These are phyloP conservation scores for Umimayanthus kanabou DNA, from an alignment of 92 coral and sea anemone species.

Conservation along the genomic window DNA sequence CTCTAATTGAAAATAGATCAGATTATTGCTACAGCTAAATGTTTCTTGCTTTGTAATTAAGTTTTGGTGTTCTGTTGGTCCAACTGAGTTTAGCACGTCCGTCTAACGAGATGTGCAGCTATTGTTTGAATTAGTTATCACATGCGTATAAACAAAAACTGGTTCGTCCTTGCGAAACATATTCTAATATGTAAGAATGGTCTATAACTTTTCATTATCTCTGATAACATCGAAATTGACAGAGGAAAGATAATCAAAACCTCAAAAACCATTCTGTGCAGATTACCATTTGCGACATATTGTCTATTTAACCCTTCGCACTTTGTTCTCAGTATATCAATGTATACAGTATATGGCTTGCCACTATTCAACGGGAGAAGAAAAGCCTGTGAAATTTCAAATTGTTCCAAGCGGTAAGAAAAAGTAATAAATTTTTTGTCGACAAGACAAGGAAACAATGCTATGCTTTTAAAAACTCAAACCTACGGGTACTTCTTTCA, in stretches of 20 bases:
- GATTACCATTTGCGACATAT: background rate
- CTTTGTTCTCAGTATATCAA: background rate
- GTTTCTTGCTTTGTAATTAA: background rate
- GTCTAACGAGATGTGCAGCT: background rate
- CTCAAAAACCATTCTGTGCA: background rate
- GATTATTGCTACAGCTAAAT: background rate
- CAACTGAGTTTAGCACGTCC: constrained; percentile 3
- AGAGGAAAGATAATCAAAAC: background rate
- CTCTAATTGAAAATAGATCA: constrained; percentile 2
- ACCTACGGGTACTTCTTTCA: too few relatives aligned
- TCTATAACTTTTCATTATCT: background rate
- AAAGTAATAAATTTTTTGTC: too few relatives aligned
- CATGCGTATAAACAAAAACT: background rate
- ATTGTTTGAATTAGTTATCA: background rate
- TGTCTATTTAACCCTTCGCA: background rate
- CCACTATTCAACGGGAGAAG: background rate
- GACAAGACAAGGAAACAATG: too few relatives aligned
- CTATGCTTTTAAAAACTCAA: too few relatives aligned
- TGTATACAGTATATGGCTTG: background rate
- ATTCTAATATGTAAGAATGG: background rate
- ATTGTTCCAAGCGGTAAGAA: too few relatives aligned
- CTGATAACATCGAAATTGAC: background rate
- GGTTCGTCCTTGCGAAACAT: background rate
- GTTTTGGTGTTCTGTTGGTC: background rate
- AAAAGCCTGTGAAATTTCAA: background rate